These are phyloP conservation scores for Rattus rattus DNA, from an alignment of 2,113 vertebrate genomes.

Conservation along the genomic window DNA sequence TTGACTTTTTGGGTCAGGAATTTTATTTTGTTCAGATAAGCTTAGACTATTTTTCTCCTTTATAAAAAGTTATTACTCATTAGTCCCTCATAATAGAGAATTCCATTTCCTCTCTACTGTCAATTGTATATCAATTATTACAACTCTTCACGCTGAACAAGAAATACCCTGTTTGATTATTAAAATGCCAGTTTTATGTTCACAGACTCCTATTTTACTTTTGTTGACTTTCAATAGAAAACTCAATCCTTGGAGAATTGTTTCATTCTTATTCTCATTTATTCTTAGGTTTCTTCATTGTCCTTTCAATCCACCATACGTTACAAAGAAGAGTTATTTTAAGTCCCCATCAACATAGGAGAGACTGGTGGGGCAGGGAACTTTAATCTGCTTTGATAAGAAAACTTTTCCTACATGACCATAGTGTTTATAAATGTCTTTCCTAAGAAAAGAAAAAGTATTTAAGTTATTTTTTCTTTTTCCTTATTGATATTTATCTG, in stretches of 20 bases:
- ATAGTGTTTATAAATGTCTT: not conserved
- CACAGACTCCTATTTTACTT: not conserved
- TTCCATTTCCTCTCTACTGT: not conserved
- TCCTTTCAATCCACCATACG: not conserved
- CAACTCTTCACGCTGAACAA: not conserved
- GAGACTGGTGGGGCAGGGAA: not conserved
- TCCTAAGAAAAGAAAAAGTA: not conserved
- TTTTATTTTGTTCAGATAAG: not conserved
- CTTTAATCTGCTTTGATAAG: not conserved
- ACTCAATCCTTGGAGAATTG: not conserved
- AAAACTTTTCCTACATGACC: not conserved
- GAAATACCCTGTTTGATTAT: not conserved
- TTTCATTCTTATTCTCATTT: not conserved
- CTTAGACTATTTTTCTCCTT: not conserved
- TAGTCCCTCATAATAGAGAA: not conserved
- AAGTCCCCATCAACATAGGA: not conserved
- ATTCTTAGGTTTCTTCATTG: not conserved
- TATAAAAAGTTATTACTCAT: not conserved
- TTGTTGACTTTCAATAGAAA: constrained; percentile 9
- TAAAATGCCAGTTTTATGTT: not conserved
- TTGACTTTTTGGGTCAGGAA: not conserved
- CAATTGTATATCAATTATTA: not conserved
- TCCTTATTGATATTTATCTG: not conserved
- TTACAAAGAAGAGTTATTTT: not conserved
- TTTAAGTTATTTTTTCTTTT: not conserved